Evolutionary conservation across 2,888 invertebrate genomes (phyloP).

Genomic region (Tachina fera): DNA sequence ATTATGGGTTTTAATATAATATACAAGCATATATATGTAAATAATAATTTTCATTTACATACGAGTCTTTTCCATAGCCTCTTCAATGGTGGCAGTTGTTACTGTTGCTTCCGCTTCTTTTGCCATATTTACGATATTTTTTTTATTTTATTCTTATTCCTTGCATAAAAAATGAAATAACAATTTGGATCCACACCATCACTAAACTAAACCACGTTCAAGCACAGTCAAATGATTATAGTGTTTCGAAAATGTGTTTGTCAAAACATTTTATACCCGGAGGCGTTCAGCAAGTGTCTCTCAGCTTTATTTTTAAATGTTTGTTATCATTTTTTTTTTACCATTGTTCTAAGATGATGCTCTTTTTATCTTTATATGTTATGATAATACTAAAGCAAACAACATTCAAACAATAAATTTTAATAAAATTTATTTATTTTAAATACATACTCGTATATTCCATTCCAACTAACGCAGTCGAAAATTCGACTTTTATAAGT

Average conservation of each 20-base stretch:
- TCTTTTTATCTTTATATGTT: conserved; percentile 15
- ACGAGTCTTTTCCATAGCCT: conserved; percentile 72
- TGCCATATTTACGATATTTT: conserved; percentile 18
- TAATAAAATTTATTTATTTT: conserved; percentile 26
- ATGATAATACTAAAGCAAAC: conserved; percentile 11
- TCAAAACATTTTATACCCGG: conserved; percentile 32
- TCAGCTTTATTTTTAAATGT: not conserved
- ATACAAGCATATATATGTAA: not conserved
- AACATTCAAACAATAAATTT: conserved; percentile 12
- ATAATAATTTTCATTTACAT: conserved; percentile 53
- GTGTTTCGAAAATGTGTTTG: conserved; percentile 8
- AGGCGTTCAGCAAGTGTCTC: not conserved
- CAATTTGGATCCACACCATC: not conserved
- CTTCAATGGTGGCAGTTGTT: conserved; percentile 67
- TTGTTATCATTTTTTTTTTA: not conserved
- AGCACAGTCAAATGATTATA: not conserved
- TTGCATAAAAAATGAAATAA: not conserved
- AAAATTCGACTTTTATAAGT: not conserved
- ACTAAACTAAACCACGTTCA: conserved; percentile 23
- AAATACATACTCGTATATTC: conserved; percentile 4
- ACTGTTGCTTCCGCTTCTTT: conserved; percentile 23
- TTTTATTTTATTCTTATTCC: conserved; percentile 14
- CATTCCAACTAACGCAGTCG: too few relatives aligned
- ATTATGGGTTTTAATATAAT: too few relatives aligned
- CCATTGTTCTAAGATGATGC: conserved; percentile 19